Base-by-base conservation (phyloP, 1,140 invertebrate species). In the Drosophila ficusphila region DNA sequence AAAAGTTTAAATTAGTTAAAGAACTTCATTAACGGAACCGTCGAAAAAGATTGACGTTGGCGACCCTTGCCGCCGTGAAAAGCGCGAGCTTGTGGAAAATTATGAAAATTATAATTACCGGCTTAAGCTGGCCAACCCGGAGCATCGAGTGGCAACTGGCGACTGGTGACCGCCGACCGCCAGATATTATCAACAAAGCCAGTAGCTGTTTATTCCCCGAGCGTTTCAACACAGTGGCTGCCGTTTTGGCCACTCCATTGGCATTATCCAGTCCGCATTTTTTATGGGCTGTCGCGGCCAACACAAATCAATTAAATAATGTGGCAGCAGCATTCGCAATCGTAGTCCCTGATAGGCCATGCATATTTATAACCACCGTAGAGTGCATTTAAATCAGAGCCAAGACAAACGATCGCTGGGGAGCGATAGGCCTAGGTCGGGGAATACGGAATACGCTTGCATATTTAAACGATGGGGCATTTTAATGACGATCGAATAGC, bases 1-100 rank as follows among this genome's bases (percentile, higher is more conserved):
- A 74, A 82, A 85, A 85, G 83, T 78, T 89, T 82, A 78, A 88
- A 88, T 88, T 88, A 78, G 77, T 78, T 88, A 65, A 69, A 41
- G 60, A 88, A 88, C 75, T 88, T 82, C 72, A 71, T 76, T 76
- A 62, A 54, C 60, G 44, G 62, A 27, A 52, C 51, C 39, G 58
- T 44, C 58, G 58, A 44, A 53, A 73, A 54, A 69, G 70, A 78
- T 83, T 70, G 62, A 69, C 39, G 61, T 27, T 21, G 25, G 51
- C 51, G 49, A 25, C 12, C 51, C 36, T 18, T 46, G 18, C 34
- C 34, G 21, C 39, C 51, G 27, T 33, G 48, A 76, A 79, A 51
- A 76, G 54, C 64, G 60, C 31, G 23, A 76, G 68, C 54, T 67
- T 70, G 51, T 64, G 62, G 81, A 62, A 79, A 67, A 85, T 73